Percentiles rank a stretch among this genome's conserved stretches.
Conservation (phyloP, 2,888 invertebrate species). For the Plagodis pulveraria region DNA sequence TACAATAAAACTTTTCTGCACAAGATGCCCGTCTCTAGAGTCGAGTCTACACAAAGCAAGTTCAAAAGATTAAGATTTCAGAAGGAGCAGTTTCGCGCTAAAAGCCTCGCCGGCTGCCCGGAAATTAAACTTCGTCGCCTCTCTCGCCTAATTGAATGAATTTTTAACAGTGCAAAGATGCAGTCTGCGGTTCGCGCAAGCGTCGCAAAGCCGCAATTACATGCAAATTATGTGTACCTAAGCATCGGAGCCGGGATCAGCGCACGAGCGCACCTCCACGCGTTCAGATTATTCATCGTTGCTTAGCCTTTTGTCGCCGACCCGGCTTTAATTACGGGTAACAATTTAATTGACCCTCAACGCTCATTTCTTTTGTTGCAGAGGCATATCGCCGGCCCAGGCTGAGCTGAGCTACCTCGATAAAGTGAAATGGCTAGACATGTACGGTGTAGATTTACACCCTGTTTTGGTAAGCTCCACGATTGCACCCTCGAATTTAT, state of each 20-base stretch:
- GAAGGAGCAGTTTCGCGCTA: slow-evolving; percentile 64
- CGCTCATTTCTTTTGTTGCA: slow-evolving; percentile 66
- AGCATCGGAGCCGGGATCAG: slow-evolving; percentile 58
- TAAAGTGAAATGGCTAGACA: slow-evolving; percentile 99
- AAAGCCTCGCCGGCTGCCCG: slow-evolving; percentile 61
- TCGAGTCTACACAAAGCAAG: slow-evolving; percentile 51
- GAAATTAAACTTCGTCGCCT: slow-evolving; percentile 77
- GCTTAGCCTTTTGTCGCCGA: slow-evolving; percentile 59
- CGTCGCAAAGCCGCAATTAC: slow-evolving; percentile 78
- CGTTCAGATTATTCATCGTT: slow-evolving; percentile 63
- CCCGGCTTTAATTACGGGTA: slow-evolving; percentile 61
- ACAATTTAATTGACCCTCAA: slow-evolving; percentile 58
- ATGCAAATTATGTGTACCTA: slow-evolving; percentile 81
- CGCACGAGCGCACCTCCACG: slow-evolving; percentile 41
- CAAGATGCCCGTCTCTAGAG: slow-evolving; percentile 28
- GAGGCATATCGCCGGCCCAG: slow-evolving; percentile 95
- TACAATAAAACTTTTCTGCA: slow-evolving; percentile 29
- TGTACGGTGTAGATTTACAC: slow-evolving; percentile 99
- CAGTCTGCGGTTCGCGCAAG: slow-evolving; percentile 63
- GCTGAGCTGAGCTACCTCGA: slow-evolving; percentile 98
- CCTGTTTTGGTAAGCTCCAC: slow-evolving; percentile 93
- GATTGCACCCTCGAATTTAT: slow-evolving; percentile 5
- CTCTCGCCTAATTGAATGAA: slow-evolving; percentile 79
- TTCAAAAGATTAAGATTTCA: slow-evolving; percentile 68
- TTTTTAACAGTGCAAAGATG: slow-evolving; percentile 80